Conservation (phyloP, 2,113 vertebrate genomes). For the Daubentonia madagascariensis region DNA sequence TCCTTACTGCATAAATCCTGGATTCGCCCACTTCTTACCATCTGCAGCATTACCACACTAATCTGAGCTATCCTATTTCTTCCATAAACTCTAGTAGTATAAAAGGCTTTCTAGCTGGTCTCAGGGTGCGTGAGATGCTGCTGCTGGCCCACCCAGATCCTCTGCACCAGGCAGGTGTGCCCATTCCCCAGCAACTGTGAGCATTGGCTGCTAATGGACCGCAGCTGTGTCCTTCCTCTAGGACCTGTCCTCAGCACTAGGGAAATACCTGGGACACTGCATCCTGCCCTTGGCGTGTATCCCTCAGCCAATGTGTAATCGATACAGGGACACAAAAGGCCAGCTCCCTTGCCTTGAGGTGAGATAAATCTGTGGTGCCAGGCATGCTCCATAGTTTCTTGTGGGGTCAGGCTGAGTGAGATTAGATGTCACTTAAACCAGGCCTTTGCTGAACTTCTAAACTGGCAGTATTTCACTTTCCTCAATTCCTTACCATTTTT, state of each 20-base stretch:
- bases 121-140: neutral
- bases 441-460: neutral
- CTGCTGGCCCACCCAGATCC: neutral
- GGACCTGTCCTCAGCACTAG: neutral
- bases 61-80: neutral
- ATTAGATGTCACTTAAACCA: neutral
- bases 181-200: neutral
- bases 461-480: neutral
- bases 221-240: neutral
- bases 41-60: neutral
- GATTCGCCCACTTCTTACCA: neutral
- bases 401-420: neutral
- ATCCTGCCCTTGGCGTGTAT: rapidly evolving
- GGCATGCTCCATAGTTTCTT: neutral
- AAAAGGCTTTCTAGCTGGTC: neutral
- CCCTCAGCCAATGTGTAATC: neutral
- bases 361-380: neutral
- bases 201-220: too few relatives aligned
- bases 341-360: neutral
- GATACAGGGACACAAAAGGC: neutral
- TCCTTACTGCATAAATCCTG: neutral
- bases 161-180: neutral
- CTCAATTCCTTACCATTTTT: neutral
- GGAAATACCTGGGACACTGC: neutral
- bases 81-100: neutral